A percentile compares a stretch with the other conserved stretches of the same genome.
Evolutionary conservation across 2,797 vertebrate genomes (phyloP).

Genomic region (Catamblyrhynchus diadema): DNA sequence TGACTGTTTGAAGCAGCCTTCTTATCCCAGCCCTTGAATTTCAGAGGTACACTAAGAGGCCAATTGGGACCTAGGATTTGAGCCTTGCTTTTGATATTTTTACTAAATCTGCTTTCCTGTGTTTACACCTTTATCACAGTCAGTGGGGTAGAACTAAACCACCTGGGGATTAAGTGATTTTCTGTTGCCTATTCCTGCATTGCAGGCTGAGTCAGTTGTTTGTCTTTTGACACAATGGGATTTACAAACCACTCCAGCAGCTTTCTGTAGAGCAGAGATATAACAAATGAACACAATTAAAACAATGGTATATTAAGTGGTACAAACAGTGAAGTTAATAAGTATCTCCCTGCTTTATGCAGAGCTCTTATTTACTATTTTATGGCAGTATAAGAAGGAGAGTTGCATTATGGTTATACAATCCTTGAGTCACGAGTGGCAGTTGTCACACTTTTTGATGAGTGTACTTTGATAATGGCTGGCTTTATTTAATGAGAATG

Average conservation of each 20-base stretch:
- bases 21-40: slow-evolving; percentile 1
- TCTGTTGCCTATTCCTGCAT: not conserved
- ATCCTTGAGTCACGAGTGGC: not conserved
- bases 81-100: not conserved
- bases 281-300: not conserved
- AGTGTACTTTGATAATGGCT: slow-evolving; percentile 26
- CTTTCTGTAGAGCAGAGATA: not conserved
- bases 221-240: not conserved
- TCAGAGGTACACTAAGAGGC: not conserved
- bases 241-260: not conserved
- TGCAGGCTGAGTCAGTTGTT: not conserved
- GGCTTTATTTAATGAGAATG: slow-evolving; percentile 16
- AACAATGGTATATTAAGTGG: not conserved
- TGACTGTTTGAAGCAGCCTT: not conserved
- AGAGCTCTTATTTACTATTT: not conserved
- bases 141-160: slow-evolving; percentile 21
- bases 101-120: slow-evolving; percentile 6
- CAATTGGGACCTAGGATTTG: not conserved
- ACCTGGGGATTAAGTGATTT: slow-evolving; percentile 18
- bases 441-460: not conserved
- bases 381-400: not conserved
- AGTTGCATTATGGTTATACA: not conserved
- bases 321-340: not conserved
- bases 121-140: not conserved
- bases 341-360: not conserved